Evolutionary conservation across 2,797 vertebrate species (phyloP).

Genomic region (Meda fulgida): DNA sequence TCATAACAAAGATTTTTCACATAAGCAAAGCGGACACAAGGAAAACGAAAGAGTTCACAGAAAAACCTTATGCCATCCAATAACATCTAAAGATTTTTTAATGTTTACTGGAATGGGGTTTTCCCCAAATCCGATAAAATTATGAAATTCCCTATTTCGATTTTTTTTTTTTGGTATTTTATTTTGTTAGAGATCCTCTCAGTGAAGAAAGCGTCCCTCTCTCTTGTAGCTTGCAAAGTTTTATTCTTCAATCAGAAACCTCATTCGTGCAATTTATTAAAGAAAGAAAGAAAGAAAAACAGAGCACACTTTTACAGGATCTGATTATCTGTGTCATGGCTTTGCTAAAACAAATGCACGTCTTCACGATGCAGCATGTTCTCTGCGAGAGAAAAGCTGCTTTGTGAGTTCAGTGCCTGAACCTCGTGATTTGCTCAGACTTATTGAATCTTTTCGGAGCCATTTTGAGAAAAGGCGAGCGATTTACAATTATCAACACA

Average conservation of each 20-base stretch:
- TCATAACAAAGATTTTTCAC: constrained; percentile 64
- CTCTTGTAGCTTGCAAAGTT: background rate
- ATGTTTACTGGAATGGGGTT: constrained; percentile 16
- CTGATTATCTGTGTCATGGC: constrained; percentile 55
- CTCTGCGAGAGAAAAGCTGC: constrained; percentile 53
- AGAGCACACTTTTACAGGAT: constrained; percentile 23
- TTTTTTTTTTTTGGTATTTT: background rate
- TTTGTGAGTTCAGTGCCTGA: constrained; percentile 45
- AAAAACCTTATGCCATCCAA: background rate
- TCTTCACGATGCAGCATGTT: background rate
- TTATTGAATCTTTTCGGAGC: constrained; percentile 20
- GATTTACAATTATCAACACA: constrained; percentile 59
- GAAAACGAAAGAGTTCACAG: constrained; percentile 32
- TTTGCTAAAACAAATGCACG: constrained; percentile 45
- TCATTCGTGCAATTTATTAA: background rate
- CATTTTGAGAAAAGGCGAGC: constrained; percentile 56
- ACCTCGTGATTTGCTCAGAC: background rate
- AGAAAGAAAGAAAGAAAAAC: background rate
- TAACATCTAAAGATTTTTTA: constrained; percentile 14
- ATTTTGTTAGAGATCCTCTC: constrained; percentile 40
- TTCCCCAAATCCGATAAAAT: background rate
- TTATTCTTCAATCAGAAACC: background rate
- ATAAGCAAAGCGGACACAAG: constrained; percentile 37
- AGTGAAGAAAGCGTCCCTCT: background rate
- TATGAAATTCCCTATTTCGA: background rate